These are phyloP conservation scores for Hippoglossus hippoglossus DNA, from an alignment of 2,797 vertebrate species.

Conservation along the genomic window DNA sequence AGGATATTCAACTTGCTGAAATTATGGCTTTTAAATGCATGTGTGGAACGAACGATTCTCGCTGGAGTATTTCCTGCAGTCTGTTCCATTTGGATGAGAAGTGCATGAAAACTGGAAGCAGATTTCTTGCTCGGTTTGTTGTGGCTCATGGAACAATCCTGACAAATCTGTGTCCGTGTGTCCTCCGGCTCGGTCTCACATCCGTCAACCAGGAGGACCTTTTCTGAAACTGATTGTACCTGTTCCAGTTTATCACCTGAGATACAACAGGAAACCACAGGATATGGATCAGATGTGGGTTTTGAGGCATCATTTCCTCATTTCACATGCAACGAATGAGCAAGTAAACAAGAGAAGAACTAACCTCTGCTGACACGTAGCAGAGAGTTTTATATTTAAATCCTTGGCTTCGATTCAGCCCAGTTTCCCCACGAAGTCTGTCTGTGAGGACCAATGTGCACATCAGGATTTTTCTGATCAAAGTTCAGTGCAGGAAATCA, in stretches of 20 bases:
- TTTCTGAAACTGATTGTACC: too few species aligned
- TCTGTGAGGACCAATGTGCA: too few species aligned
- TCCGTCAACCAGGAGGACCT: background rate
- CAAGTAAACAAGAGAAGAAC: background rate
- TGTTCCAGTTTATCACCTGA: background rate
- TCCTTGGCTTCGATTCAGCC: background rate
- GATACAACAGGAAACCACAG: background rate
- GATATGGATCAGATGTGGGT: background rate
- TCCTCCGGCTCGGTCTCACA: background rate
- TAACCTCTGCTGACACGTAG: background rate
- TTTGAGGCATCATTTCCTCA: background rate
- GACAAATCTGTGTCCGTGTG: conserved; percentile 23
- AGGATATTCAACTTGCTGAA: conserved; percentile 42
- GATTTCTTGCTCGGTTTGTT: conserved; percentile 42
- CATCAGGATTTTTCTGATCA: background rate
- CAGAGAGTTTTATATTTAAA: background rate
- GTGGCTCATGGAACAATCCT: conserved; percentile 24
- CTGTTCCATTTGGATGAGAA: conserved; percentile 40
- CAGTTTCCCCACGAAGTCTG: too few species aligned
- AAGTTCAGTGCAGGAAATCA: background rate
- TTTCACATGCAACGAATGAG: background rate
- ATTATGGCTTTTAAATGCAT: conserved; percentile 48
- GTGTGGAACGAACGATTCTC: conserved; percentile 38
- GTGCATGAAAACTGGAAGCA: conserved; percentile 45
- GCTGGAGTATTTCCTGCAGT: conserved; percentile 33